phyloP scores from a whole-genome alignment of 2,113 vertebrate species.

The Neogobius melanostomus region DNA sequence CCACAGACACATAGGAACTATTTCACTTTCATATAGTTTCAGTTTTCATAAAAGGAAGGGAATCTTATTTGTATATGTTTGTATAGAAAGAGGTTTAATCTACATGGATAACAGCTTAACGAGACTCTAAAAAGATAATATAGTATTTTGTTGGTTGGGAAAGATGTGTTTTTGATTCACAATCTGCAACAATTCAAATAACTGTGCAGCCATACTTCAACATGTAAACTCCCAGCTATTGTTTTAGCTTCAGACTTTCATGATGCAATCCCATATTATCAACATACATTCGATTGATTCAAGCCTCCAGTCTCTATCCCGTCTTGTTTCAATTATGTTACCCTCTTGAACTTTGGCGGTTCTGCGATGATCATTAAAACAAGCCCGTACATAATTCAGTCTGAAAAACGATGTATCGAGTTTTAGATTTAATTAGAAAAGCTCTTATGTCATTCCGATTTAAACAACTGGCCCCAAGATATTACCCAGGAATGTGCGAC shows the following conservation, averaged over 20 bases:
- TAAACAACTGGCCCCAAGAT: conserved; percentile 20
- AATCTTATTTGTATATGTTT: no score
- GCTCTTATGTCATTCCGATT: conserved; percentile 3
- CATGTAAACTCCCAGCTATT: neutral
- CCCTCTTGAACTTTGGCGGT: conserved; percentile 5
- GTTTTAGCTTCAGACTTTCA: conserved; percentile 13
- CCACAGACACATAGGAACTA: no score
- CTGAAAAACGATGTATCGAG: neutral
- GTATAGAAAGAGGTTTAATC: no score
- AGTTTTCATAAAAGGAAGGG: no score
- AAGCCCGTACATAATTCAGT: neutral
- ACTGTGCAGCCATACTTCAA: neutral
- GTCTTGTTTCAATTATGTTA: conserved; percentile 26
- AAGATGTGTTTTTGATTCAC: no score
- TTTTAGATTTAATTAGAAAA: conserved; percentile 9
- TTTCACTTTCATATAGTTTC: no score
- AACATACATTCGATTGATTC: conserved; percentile 6
- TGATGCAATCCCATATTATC: conserved; percentile 20
- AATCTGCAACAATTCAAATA: no score
- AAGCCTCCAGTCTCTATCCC: neutral
- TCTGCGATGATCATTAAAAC: neutral
- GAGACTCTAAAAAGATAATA: no score
- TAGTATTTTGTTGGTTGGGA: no score
- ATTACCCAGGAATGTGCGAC: conserved; percentile 12
- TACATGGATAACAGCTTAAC: no score